Base-by-base conservation (phyloP, 2,888 invertebrate genomes). In the Lysandra coridon region DNA sequence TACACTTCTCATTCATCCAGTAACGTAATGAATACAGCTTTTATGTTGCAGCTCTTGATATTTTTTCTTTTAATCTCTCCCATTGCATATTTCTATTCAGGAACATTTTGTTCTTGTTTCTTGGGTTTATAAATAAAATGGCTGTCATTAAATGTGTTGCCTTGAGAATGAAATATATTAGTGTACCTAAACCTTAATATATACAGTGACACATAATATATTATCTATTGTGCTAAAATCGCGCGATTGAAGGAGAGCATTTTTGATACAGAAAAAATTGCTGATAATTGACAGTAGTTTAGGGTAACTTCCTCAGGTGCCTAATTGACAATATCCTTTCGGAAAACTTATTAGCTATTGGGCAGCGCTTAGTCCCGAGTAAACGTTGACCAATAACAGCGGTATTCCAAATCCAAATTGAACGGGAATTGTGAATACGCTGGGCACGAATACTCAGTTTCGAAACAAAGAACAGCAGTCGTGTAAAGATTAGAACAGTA, bases 21-120 rank as follows among this genome's bases (percentile, higher is more conserved):
- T 75, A 53, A 53, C 53, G 53, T 49, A 75, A 75, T 75, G 75
- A 75, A 75, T 75, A 75, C 53, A 75, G 49, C 75, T 75, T 75
- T 75, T 49, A 75, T 53, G 49, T 4, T 33, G 75, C 12, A 75
- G 49, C 30, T 53, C 49, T 49, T 49, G 23, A 23, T 69, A 69
- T 74, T 75, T 49, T 75, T 75, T 75, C 53, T 75, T 75, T 75
- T 75, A 75, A 49, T 44, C 23, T 75, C 49, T 75, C 49, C 30
- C 44, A 53, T 7, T 49, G 44, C 75, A 75, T 75, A 75, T 53
- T 75, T 75, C 75, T 49, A 75, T 75, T 30, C 30, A 49, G 49
- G 30, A 53, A 75, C 23, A 49, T 75, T 75, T 53, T 75, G 75
- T 75, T 75, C 44, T 44, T 75, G 75, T 75, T 75, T 44, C 75